phyloP scores from a whole-genome alignment of 1,140 invertebrate genomes.

The Drosophila mayri region DNA sequence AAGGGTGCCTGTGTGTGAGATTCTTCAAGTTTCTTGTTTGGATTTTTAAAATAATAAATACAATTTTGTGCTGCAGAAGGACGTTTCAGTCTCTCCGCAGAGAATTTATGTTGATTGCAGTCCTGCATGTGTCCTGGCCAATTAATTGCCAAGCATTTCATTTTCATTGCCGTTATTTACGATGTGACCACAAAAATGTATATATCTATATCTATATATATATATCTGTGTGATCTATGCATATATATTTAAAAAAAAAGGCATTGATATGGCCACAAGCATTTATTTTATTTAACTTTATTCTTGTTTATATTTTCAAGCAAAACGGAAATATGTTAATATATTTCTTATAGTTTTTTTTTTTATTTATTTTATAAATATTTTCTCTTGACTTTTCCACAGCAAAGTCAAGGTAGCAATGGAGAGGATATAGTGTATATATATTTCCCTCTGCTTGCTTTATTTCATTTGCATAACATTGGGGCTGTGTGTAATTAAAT shows the following conservation, averaged over 20 bases:
- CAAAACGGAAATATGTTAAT: constrained; percentile 48
- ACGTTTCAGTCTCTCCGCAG: background rate
- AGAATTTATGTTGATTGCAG: constrained; percentile 78
- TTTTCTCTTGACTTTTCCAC: background rate
- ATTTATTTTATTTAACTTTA: constrained; percentile 50
- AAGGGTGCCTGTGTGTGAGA: background rate
- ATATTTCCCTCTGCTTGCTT: background rate
- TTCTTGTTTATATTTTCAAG: constrained; percentile 20
- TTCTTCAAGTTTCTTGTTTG: constrained; percentile 59
- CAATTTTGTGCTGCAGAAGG: constrained; percentile 53
- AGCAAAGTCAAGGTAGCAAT: too few species aligned
- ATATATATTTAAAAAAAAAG: too few species aligned
- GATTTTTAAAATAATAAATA: constrained; percentile 72
- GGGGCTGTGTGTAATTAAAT: constrained; percentile 37
- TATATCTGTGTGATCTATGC: background rate
- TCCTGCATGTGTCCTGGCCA: constrained; percentile 49
- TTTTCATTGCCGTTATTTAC: constrained; percentile 76
- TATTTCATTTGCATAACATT: constrained; percentile 34
- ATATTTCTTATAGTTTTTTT: constrained; percentile 54
- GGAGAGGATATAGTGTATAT: background rate
- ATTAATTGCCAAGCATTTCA: constrained; percentile 75
- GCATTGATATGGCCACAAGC: constrained; percentile 63
- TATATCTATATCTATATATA: constrained; percentile 43
- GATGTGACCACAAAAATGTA: constrained; percentile 69
- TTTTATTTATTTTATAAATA: constrained; percentile 7